Percentiles rank a stretch among this genome's conserved stretches.
Evolutionary conservation across 2,797 vertebrate species (phyloP).

Genomic region (Aeoliscus strigatus): DNA sequence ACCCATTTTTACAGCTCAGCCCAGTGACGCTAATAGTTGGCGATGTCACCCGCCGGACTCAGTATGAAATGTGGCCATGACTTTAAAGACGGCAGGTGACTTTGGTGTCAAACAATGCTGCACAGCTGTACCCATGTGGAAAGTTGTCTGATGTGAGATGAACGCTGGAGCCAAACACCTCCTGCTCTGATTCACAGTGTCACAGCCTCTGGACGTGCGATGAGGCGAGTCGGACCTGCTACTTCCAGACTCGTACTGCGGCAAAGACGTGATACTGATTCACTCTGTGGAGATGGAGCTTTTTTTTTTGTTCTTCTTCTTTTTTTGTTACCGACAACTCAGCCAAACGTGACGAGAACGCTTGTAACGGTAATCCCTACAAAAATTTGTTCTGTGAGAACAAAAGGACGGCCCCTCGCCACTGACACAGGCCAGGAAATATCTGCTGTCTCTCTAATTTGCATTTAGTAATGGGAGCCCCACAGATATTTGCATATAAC

Average conservation of each 20-base stretch:
- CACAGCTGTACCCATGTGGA: slow-evolving; percentile 10
- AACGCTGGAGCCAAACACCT: slow-evolving; percentile 44
- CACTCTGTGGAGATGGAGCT: slow-evolving; percentile 47
- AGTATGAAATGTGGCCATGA: slow-evolving; percentile 48
- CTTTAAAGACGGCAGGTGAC: slow-evolving; percentile 43
- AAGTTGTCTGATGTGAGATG: slow-evolving; percentile 5
- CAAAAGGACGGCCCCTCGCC: slow-evolving; percentile 41
- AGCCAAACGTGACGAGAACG: slow-evolving; percentile 58
- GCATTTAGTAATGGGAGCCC: slow-evolving; percentile 65
- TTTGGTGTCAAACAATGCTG: slow-evolving; percentile 23
- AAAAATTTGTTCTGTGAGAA: slow-evolving; percentile 45
- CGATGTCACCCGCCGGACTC: slow-evolving; percentile 22
- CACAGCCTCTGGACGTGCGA: slow-evolving; percentile 64
- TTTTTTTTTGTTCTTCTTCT: slow-evolving; percentile 14
- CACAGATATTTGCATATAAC: slow-evolving; percentile 62
- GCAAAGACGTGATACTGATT: slow-evolving; percentile 67
- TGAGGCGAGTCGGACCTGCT: slow-evolving; percentile 65
- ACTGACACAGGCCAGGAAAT: slow-evolving; percentile 36
- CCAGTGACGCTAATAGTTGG: slow-evolving; percentile 25
- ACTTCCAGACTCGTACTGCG: slow-evolving; percentile 61
- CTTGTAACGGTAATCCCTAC: slow-evolving; percentile 52
- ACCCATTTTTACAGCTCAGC: slow-evolving; percentile 46
- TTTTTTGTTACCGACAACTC: slow-evolving; percentile 47
- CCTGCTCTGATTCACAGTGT: slow-evolving; percentile 58
- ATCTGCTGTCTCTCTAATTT: slow-evolving; percentile 55